Evolutionary conservation across 2,113 vertebrate species (phyloP).

Genomic region (Tetrax tetrax): DNA sequence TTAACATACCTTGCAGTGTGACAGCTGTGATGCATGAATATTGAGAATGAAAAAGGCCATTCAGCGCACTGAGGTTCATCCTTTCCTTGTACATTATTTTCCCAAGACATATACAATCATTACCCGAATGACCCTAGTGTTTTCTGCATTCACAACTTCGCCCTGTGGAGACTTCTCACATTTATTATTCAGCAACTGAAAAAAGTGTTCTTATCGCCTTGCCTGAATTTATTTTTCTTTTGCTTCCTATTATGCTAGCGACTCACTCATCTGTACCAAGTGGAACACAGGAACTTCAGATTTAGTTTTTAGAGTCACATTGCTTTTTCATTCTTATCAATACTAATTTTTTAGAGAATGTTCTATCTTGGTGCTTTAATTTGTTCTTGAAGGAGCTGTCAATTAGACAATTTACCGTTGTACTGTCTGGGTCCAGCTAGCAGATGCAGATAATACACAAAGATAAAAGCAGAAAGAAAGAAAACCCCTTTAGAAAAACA

Average conservation of each 20-base stretch:
- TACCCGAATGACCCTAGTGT: constrained; percentile 4
- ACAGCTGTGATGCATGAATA: constrained; percentile 5
- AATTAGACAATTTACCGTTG: not conserved
- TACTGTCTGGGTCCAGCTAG: not conserved
- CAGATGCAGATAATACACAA: not conserved
- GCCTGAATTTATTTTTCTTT: constrained; percentile 24
- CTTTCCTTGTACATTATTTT: constrained; percentile 29
- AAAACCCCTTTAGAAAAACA: not conserved
- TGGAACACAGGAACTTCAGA: not conserved
- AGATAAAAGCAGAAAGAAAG: not conserved
- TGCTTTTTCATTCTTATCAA: not conserved
- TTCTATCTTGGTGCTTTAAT: not conserved
- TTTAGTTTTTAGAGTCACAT: not conserved
- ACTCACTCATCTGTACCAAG: not conserved
- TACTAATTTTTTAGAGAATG: not conserved
- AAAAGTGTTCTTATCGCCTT: not conserved
- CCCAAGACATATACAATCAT: not conserved
- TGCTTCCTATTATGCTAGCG: not conserved
- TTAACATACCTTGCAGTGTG: not conserved
- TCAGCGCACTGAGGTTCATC: not conserved
- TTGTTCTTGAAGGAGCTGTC: not conserved
- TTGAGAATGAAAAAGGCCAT: not conserved
- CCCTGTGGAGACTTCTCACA: not conserved
- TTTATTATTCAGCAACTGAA: constrained; percentile 40
- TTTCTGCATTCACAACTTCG: not conserved